phyloP scores from a whole-genome alignment of 2,797 vertebrate species.

The Sebastes kiyomatsui region DNA sequence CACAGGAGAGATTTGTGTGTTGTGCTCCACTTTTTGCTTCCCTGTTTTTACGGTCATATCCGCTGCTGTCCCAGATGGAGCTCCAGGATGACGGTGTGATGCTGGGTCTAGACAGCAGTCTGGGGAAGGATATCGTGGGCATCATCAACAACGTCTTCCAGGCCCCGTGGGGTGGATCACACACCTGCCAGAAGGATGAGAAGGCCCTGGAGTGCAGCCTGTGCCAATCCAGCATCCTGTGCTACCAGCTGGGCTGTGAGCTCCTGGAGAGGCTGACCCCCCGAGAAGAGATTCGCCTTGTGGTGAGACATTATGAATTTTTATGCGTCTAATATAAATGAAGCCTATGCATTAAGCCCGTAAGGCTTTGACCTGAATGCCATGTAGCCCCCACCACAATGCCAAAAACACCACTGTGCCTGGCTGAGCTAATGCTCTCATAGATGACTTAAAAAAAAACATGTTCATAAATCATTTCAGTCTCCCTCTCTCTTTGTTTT shows the following conservation, averaged over 20 bases:
- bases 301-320: conserved; percentile 84
- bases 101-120: conserved; percentile 93
- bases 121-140: conserved; percentile 96
- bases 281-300: conserved; percentile 94
- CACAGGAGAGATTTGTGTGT: conserved; percentile 47
- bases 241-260: conserved; percentile 97
- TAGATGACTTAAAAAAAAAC: background rate
- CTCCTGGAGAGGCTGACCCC: conserved; percentile 95
- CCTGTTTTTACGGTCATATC: conserved; percentile 14
- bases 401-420: conserved; percentile 1
- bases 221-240: conserved; percentile 98
- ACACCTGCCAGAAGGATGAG: conserved; percentile 97
- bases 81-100: conserved; percentile 97
- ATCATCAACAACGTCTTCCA: conserved; percentile 99
- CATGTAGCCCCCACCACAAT: background rate
- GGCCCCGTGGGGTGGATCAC: conserved; percentile 98
- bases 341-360: conserved; percentile 1
- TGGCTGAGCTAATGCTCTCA: background rate
- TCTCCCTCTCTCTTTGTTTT: background rate
- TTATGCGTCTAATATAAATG: conserved; percentile 29
- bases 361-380: conserved; percentile 9
- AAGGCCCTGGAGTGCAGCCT: conserved; percentile 94
- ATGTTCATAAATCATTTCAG: background rate
- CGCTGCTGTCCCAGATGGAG: conserved; percentile 89
- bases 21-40: conserved; percentile 42